A percentile compares a stretch with the other conserved stretches of the same genome.
These are phyloP conservation scores for Bergia puertoricense DNA, from an alignment of 92 coral and sea anemone species.

Conservation along the genomic window DNA sequence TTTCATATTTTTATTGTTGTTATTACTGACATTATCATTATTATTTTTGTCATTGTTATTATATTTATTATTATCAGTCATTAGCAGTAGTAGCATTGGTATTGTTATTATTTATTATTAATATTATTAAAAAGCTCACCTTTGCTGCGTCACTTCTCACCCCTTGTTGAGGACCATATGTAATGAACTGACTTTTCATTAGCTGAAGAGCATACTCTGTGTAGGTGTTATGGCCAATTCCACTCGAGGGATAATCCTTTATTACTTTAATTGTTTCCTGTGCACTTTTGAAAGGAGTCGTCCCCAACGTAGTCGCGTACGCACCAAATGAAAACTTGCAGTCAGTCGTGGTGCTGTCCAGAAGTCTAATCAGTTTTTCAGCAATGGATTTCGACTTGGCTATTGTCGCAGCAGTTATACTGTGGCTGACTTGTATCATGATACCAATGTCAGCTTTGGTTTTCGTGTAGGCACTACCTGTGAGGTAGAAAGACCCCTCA, in stretches of 20 bases:
- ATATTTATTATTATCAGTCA: no score
- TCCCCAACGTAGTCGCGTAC: not conserved
- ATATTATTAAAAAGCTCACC: not conserved
- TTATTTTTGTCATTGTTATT: no score
- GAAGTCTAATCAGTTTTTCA: not conserved
- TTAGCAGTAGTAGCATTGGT: no score
- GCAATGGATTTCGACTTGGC: not conserved
- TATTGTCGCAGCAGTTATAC: not conserved
- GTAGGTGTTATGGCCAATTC: not conserved
- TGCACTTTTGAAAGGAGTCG: not conserved
- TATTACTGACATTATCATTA: no score
- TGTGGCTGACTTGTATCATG: constrained; percentile 10
- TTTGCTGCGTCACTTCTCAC: not conserved
- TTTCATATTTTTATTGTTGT: no score
- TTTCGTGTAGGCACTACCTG: not conserved
- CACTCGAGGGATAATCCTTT: not conserved
- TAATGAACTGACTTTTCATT: not conserved
- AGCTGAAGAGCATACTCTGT: not conserved
- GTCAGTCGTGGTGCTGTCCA: not conserved
- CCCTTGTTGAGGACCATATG: not conserved
- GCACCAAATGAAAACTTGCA: constrained; percentile 14
- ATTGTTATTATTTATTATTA: no score
- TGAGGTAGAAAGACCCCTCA: no score
- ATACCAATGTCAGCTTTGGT: constrained; percentile 2
- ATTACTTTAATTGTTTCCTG: not conserved